Evolutionary conservation across 2,797 vertebrate species (phyloP).

Genomic region (Heterohyrax brucei): DNA sequence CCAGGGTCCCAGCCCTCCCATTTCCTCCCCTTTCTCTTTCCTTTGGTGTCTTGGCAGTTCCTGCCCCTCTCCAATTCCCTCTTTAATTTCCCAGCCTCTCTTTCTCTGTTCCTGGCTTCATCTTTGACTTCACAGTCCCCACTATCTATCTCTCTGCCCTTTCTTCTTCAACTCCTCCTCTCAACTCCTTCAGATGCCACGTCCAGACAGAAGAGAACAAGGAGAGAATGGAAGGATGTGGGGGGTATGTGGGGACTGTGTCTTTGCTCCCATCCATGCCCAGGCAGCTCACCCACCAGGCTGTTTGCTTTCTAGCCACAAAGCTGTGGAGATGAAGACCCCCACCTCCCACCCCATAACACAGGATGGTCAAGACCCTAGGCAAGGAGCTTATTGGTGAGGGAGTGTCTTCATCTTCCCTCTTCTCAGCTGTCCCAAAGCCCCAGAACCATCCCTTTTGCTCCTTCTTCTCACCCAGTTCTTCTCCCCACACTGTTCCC

Average conservation of each 20-base stretch:
- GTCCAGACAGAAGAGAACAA: neutral
- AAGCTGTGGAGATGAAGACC: neutral
- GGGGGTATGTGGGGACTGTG: neutral
- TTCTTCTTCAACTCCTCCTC: neutral
- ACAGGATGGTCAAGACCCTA: neutral
- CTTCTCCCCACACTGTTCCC: no score
- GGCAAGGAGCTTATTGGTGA: neutral
- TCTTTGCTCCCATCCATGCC: neutral
- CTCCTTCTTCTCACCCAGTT: neutral
- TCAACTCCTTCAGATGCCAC: neutral
- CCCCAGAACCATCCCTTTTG: neutral
- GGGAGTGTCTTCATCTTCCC: neutral
- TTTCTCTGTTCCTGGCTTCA: neutral
- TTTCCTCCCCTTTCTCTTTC: neutral
- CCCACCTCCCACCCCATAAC: neutral
- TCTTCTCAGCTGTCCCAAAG: neutral
- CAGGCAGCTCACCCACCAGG: no score
- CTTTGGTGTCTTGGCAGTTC: neutral
- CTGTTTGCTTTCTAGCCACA: neutral
- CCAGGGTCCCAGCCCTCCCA: neutral
- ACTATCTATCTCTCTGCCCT: neutral
- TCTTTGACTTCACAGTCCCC: neutral
- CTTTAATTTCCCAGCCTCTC: neutral
- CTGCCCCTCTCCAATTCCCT: rapidly evolving
- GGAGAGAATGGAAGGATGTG: rapidly evolving